Evolutionary conservation across 1,140 invertebrate genomes (phyloP), one percentile per base, ranked within the genome.

Genomic region (Spodoptera frugiperda): DNA sequence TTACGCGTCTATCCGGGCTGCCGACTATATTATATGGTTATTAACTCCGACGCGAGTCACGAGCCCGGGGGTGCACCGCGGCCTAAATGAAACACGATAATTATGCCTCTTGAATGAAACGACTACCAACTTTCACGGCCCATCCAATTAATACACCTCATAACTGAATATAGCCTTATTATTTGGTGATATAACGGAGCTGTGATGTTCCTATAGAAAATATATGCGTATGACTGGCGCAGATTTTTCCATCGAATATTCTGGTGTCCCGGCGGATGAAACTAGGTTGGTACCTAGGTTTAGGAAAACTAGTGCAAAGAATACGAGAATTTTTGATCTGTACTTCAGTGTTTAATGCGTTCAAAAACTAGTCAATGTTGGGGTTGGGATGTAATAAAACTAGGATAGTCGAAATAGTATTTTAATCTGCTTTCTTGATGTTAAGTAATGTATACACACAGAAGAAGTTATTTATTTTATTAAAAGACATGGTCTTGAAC

Each of bases 381-480:
- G 33, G 33, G 33, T 39, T 39, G 33, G 33, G 33, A 39, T 39
- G 9, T 2, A 9, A 39, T 39, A 39, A 4, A 39, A 39, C 5
- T 39, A 8, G 33, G 5, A 39, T 9, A 39, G 8, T 39, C 14
- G 17, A 9, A 44, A 65, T 65, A 10, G 54, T 19, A 71, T 67
- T 57, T 59, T 63, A 77, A 25, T 49, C n/a, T 11, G 17, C n/a
- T 82, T 85, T 88, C 49, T 30, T 81, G 14, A 86, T 70, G 19
- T 63, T 76, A 0, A 90, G 15, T 25, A 73, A 73, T 2, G 75
- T 33, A 19, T 83, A 39, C 6, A 87, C 73, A 71, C 91, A 92
- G 63, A 91, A 87, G 46, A 92, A 87, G 78, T 92, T 92, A 63
- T 84, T 84, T 6, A 72, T 51, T 51, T 87, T 85, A 49, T 91